phyloP scores from a whole-genome alignment of 2,888 invertebrate species.

The Cataglyphis albicans region DNA sequence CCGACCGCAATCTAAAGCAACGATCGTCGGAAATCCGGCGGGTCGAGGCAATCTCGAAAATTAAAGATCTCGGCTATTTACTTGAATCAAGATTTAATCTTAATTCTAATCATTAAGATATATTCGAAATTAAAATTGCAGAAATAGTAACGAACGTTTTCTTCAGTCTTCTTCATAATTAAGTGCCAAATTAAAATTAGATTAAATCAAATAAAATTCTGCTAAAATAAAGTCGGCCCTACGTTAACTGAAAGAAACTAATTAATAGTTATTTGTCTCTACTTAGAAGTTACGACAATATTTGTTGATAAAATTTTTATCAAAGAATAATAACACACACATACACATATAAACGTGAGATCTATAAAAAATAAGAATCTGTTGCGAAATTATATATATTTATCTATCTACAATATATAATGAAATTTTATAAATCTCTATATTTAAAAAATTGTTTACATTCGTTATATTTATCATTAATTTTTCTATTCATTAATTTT shows the following conservation, averaged over 20 bases:
- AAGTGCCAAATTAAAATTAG: background rate
- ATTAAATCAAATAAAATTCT: slow-evolving; percentile 15
- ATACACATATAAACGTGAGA: background rate
- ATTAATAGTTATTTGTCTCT: background rate
- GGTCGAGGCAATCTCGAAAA: background rate
- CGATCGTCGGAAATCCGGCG: slow-evolving; percentile 34
- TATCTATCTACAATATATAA: slow-evolving; percentile 3
- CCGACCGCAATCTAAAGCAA: slow-evolving; percentile 61
- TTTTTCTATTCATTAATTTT: background rate
- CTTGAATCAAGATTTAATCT: slow-evolving; percentile 28
- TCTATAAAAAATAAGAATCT: background rate
- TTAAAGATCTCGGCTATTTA: slow-evolving; percentile 20
- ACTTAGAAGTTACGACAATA: background rate
- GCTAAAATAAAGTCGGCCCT: background rate
- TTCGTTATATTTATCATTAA: background rate
- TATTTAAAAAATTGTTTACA: background rate
- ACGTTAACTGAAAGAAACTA: slow-evolving; percentile 5
- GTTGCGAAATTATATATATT: background rate
- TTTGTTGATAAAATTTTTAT: background rate
- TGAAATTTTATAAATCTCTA: background rate
- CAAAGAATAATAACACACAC: background rate
- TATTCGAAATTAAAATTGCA: background rate
- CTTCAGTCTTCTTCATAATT: background rate
- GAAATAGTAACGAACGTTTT: background rate
- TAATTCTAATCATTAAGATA: background rate